A percentile compares a stretch with the other conserved stretches of the same genome.
phyloP scores from a whole-genome alignment of 2,888 invertebrate species.

The Drosophila leonis region DNA sequence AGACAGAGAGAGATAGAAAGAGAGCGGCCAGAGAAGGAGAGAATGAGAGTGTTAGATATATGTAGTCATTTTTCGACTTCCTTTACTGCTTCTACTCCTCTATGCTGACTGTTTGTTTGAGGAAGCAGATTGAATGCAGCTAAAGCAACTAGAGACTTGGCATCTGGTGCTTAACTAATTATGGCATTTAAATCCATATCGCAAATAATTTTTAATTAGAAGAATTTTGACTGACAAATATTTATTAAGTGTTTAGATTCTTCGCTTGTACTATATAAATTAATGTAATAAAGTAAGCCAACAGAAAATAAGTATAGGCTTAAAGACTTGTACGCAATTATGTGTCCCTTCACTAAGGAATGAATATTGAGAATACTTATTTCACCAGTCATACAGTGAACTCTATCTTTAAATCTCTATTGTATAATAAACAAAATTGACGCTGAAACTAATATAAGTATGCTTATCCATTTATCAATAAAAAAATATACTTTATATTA shows the following conservation, averaged over 20 bases:
- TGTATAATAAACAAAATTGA: too few species aligned
- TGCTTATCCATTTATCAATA: neutral
- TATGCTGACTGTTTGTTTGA: neutral
- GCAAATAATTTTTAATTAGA: neutral
- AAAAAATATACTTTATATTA: neutral
- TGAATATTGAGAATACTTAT: too few species aligned
- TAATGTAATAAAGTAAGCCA: too few species aligned
- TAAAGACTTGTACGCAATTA: too few species aligned
- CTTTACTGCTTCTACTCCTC: neutral
- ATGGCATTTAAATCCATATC: neutral
- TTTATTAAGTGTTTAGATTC: too few species aligned
- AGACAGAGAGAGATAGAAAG: neutral
- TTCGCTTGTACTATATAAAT: too few species aligned
- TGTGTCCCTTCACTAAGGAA: too few species aligned
- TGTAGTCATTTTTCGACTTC: slow-evolving; percentile 43
- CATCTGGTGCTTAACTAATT: slow-evolving; percentile 4
- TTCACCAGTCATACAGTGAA: too few species aligned
- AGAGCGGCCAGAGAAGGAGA: neutral
- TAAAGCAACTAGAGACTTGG: slow-evolving; percentile 5
- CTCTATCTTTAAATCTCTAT: neutral
- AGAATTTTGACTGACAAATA: neutral
- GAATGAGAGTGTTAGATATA: slow-evolving; percentile 23
- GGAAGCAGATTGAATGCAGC: slow-evolving; percentile 7
- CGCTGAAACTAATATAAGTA: neutral
- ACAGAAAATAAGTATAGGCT: too few species aligned